Percentiles rank a stretch among this genome's conserved stretches.
Evolutionary conservation across 2,888 invertebrate species (phyloP).

Genomic region (Disparrhopalites patrizii): DNA sequence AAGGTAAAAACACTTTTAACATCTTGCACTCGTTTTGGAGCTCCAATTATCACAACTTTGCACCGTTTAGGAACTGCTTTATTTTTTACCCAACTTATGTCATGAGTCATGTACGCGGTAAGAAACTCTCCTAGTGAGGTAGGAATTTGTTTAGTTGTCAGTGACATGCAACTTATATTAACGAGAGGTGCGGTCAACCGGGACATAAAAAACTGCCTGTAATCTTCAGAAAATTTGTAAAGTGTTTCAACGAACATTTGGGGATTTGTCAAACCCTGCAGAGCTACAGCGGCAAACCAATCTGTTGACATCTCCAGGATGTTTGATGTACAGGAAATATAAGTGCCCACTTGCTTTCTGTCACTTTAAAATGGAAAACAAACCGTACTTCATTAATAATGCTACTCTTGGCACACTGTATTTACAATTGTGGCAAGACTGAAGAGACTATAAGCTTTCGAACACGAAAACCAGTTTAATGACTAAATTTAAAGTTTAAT

Average conservation of each 20-base stretch:
- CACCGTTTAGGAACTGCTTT: not conserved
- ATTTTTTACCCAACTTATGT: conserved; percentile 5
- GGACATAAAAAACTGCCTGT: conserved; percentile 7
- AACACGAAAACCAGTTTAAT: too few species aligned
- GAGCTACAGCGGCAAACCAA: conserved; percentile 29
- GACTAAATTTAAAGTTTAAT: too few species aligned
- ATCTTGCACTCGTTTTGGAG: conserved; percentile 15
- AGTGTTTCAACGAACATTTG: conserved; percentile 28
- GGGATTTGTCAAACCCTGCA: conserved; percentile 27
- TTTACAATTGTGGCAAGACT: not conserved
- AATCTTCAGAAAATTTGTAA: conserved; percentile 27
- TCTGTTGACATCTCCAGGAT: conserved; percentile 24
- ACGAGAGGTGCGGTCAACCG: conserved; percentile 21
- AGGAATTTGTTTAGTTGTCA: conserved; percentile 8
- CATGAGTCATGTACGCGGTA: conserved; percentile 14
- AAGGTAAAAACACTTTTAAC: conserved; percentile 14
- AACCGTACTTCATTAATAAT: not conserved
- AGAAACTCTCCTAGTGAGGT: conserved; percentile 11
- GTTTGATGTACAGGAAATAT: conserved; percentile 18
- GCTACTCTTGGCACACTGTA: not conserved
- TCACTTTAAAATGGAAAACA: conserved; percentile 13
- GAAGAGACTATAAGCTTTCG: not conserved
- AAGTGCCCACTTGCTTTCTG: conserved; percentile 15
- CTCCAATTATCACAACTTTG: conserved; percentile 27
- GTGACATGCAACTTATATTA: conserved; percentile 14